Base-by-base conservation (phyloP, 2,113 vertebrate genomes). In the Ammodytes marinus region DNA sequence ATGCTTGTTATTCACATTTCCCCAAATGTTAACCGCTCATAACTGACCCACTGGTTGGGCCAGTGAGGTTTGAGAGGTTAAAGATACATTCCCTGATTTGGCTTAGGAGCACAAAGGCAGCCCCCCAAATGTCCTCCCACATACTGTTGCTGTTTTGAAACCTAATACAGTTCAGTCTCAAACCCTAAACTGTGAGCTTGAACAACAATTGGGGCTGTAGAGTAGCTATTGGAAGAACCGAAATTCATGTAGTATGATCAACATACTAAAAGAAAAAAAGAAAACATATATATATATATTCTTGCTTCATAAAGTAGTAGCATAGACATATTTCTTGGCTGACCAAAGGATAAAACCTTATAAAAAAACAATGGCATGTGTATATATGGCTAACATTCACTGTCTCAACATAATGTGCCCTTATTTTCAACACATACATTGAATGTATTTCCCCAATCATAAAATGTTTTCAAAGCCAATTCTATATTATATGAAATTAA, bases 141-240 rank as follows among this genome's bases (percentile, higher is more conserved):
- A 71, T 70, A 55, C 35, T 53, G 63, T 53, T 74, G 50, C 70
- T 69, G 71, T 81, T 75, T 69, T 47, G 57, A 68, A 81, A 74
- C 55, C 35, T 40, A 52, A 69, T 47, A 40, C 43, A 47, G n/a
- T 27, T 47, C 63, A 45, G 35, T 37, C 13, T 47, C 12, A 50
- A 10, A 15, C n/a, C 8, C 8, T 47, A 6, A 66, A 52, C 14
- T 17, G 63, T 6, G 27, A 15, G 40, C 40, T 40, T 59, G 12
- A 2, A 40, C 47, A 7, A 12, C 11, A 0, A 49, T 43, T 55
- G 49, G 4, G 37, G 14, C 61, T n/a, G 39, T 45, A 1, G 17
- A 8, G 17, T 11, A 14, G 9, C 15, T 11, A 46, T 47, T 35
- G 43, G 14, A 61, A 27, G 2, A 68, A 37, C 47, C 11, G 35